These are phyloP conservation scores for Notiomystis cincta DNA, from an alignment of 2,113 vertebrate species.

Conservation along the genomic window DNA sequence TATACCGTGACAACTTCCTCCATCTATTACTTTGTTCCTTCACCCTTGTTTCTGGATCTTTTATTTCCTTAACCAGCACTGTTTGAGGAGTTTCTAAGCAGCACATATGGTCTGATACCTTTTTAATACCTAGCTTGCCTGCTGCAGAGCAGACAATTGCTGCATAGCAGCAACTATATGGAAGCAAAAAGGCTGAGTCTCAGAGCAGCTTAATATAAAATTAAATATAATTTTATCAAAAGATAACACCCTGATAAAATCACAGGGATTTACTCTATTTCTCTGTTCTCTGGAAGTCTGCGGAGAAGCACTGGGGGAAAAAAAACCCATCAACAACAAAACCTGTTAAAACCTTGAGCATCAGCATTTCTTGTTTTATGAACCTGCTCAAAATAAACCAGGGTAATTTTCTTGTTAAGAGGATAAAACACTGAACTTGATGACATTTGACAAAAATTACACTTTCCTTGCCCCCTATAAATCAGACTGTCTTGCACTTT, in stretches of 20 bases:
- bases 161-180: constrained; percentile 6
- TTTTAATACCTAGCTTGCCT: constrained; percentile 10
- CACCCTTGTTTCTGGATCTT: neutral
- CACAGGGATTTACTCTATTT: neutral
- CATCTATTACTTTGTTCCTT: neutral
- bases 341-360: neutral
- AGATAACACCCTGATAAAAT: neutral
- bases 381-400: neutral
- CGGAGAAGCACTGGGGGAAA: neutral
- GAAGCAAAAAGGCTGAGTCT: constrained; percentile 26
- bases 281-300: neutral
- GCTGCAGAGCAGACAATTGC: neutral
- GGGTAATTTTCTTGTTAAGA: neutral
- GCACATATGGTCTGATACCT: neutral
- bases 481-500: neutral
- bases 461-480: neutral
- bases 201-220: constrained; percentile 22
- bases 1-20: neutral
- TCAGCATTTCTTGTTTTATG: neutral
- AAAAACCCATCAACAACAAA: neutral
- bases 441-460: neutral
- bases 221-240: neutral
- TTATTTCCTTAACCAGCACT: neutral
- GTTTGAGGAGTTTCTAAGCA: neutral
- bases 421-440: neutral